Percentiles rank a stretch among this genome's conserved stretches.
Evolutionary conservation across 2,888 invertebrate species (phyloP).

Genomic region (Fragum sueziense): DNA sequence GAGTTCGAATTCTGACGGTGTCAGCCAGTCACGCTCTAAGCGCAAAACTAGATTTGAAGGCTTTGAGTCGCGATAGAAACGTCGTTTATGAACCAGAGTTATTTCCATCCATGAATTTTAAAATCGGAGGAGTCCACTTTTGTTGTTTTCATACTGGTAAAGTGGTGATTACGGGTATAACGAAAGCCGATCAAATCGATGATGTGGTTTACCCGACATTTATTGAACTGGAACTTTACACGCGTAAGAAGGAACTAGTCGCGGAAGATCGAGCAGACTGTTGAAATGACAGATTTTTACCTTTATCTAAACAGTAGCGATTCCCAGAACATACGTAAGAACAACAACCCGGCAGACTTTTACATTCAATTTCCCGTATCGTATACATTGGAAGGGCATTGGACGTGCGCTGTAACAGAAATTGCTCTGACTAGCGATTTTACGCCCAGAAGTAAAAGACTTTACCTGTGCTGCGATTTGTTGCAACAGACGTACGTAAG

Average conservation of each 20-base stretch:
- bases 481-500: conserved; percentile 28
- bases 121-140: conserved; percentile 11
- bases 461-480: conserved; percentile 41
- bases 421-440: conserved; percentile 33
- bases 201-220: background rate
- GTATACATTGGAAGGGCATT: conserved; percentile 32
- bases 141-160: conserved; percentile 43
- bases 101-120: conserved; percentile 25
- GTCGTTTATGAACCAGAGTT: conserved; percentile 32
- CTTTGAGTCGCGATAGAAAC: conserved; percentile 6
- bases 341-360: conserved; percentile 36
- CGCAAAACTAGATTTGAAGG: background rate
- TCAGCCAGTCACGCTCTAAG: conserved; percentile 22
- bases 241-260: background rate
- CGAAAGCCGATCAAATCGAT: background rate
- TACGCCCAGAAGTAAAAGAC: conserved; percentile 21
- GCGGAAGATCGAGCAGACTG: background rate
- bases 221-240: conserved; percentile 18
- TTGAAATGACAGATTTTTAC: conserved; percentile 26
- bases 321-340: conserved; percentile 18
- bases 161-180: conserved; percentile 40
- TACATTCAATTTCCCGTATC: conserved; percentile 31
- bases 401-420: conserved; percentile 33
- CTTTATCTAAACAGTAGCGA: conserved; percentile 23
- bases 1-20: conserved; percentile 8